Percentiles rank a stretch among this genome's conserved stretches.
phyloP scores from a whole-genome alignment of 2,888 invertebrate genomes.

The Gymnoscelis rufifasciata region DNA sequence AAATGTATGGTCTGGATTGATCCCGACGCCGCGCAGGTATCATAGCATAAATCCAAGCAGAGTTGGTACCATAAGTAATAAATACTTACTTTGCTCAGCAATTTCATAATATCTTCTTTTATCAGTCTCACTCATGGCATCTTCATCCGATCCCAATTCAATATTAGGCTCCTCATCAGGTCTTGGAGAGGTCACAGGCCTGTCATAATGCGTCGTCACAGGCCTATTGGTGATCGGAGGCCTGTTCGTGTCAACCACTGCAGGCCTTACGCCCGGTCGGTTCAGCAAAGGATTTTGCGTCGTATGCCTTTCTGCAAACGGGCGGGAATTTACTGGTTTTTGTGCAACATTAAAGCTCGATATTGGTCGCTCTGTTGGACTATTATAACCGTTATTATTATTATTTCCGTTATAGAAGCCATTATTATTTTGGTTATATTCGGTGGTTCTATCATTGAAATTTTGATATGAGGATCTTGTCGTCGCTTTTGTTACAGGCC shows the following conservation, averaged over 20 bases:
- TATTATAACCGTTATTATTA: constrained; percentile 3
- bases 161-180: constrained; percentile 40
- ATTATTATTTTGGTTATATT: constrained; percentile 8
- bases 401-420: constrained; percentile 3
- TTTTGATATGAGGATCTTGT: constrained; percentile 8
- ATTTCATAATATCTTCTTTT: constrained; percentile 50
- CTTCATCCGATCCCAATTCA: constrained; percentile 54
- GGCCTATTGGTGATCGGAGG: constrained; percentile 29
- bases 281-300: constrained; percentile 35
- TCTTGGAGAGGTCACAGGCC: constrained; percentile 7
- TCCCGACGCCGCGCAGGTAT: too few species aligned
- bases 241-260: constrained; percentile 50
- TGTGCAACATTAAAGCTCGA: neutral
- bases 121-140: constrained; percentile 51
- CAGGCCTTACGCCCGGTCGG: constrained; percentile 55
- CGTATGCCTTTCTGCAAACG: constrained; percentile 24
- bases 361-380: constrained; percentile 7
- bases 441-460: neutral
- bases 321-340: constrained; percentile 12
- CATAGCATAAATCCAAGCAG: too few species aligned
- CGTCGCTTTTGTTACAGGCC: constrained; percentile 5
- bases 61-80: too few species aligned
- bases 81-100: constrained; percentile 55
- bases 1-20: too few species aligned
- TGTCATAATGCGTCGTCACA: constrained; percentile 3